These are phyloP conservation scores for Propithecus deckenii DNA, from an alignment of 2,797 vertebrate species.

Conservation along the genomic window DNA sequence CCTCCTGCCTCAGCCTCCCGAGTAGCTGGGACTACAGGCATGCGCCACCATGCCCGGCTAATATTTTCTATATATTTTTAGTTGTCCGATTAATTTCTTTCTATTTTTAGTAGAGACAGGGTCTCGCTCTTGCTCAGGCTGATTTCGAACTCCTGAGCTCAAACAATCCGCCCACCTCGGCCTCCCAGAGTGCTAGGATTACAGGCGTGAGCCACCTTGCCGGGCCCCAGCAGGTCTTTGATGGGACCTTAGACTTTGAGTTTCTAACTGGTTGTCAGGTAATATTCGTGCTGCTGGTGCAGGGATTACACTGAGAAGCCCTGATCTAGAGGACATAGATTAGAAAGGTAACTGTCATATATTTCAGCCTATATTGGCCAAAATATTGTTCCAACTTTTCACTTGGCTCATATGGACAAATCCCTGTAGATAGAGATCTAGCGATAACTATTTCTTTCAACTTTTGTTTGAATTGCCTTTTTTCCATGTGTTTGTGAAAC, in stretches of 20 bases:
- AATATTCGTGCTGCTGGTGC: neutral
- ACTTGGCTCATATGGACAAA: neutral
- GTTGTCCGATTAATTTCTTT: too few species aligned
- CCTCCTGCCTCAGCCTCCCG: too few species aligned
- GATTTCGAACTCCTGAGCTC: too few species aligned
- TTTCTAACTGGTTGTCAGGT: neutral
- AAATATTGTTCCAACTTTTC: slow-evolving; percentile 42
- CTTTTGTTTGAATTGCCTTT: slow-evolving; percentile 3
- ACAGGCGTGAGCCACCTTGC: too few species aligned
- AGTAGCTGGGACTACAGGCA: too few species aligned
- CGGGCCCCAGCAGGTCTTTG: neutral
- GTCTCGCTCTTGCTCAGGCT: too few species aligned
- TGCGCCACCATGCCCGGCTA: too few species aligned
- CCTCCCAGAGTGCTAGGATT: too few species aligned
- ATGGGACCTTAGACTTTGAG: neutral
- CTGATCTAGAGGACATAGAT: neutral
- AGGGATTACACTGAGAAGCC: neutral
- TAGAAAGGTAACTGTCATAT: neutral
- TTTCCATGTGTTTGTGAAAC: slow-evolving; percentile 45
- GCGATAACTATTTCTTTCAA: neutral
- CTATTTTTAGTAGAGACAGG: too few species aligned
- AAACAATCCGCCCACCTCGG: too few species aligned
- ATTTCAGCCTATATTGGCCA: neutral
- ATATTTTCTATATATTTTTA: too few species aligned
- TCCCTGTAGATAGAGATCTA: neutral